Conservation (phyloP, 1,140 invertebrate species). For the Anthonomus grandis region DNA sequence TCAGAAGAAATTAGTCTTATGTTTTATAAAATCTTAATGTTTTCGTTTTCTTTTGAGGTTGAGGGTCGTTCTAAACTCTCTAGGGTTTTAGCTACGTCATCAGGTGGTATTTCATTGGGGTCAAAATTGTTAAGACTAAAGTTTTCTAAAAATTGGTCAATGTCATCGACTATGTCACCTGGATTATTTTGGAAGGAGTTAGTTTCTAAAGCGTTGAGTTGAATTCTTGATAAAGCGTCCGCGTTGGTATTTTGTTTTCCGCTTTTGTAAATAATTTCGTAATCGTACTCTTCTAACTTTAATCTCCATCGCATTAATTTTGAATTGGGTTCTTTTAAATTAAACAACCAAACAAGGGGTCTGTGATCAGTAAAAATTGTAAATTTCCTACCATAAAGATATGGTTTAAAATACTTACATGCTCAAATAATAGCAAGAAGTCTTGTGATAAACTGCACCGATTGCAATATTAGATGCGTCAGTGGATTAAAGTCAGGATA, state of each 20-base stretch:
- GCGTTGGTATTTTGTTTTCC: conserved; percentile 17
- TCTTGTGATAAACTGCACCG: background rate
- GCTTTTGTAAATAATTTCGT: conserved; percentile 10
- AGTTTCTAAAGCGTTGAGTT: conserved; percentile 6
- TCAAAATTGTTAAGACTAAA: too few species aligned
- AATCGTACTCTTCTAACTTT: conserved; percentile 21
- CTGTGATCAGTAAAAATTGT: conserved; percentile 16
- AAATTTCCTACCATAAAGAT: conserved; percentile 16
- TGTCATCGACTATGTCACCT: conserved; percentile 1
- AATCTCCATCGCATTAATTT: conserved; percentile 14
- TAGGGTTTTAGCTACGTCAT: background rate
- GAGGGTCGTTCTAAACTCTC: background rate
- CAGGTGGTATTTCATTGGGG: background rate
- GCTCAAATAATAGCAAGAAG: background rate
- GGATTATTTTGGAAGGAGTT: background rate
- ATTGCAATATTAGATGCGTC: conserved; percentile 29
- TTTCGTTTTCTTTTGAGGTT: background rate
- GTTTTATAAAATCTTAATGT: background rate
- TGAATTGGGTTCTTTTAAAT: conserved; percentile 15
- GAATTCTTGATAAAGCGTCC: conserved; percentile 15
- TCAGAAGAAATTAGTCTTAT: background rate
- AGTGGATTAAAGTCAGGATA: conserved; percentile 44
- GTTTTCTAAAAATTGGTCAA: too few species aligned
- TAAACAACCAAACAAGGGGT: conserved; percentile 17
- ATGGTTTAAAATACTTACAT: conserved; percentile 8